phyloP scores from a whole-genome alignment of 2,113 vertebrate genomes.

The Xiphophorus maculatus region DNA sequence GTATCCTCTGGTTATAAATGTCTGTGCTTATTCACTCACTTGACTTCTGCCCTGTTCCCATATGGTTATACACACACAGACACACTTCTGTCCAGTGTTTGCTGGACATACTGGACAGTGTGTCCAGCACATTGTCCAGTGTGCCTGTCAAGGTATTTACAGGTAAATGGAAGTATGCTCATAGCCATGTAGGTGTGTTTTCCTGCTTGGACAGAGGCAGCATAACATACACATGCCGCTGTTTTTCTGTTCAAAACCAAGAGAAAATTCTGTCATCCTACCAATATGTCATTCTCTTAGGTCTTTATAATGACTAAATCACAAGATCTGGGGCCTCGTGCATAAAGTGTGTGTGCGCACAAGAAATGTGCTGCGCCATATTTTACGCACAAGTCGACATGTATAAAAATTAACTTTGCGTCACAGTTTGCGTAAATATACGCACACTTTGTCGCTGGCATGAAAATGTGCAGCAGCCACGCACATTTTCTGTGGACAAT shows the following conservation, averaged over 20 bases:
- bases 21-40: constrained; percentile 64
- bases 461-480: too few species aligned
- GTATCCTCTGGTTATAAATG: constrained; percentile 65
- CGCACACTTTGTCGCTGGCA: too few species aligned
- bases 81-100: constrained; percentile 34
- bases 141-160: constrained; percentile 1
- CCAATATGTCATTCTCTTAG: neutral
- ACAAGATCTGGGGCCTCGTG: too few species aligned
- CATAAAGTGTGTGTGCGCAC: too few species aligned
- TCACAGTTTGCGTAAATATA: too few species aligned
- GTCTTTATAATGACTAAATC: too few species aligned
- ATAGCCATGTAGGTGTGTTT: neutral
- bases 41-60: constrained; percentile 44
- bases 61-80: constrained; percentile 11
- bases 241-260: constrained; percentile 2
- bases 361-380: too few species aligned
- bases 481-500: too few species aligned
- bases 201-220: neutral
- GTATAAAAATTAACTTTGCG: too few species aligned
- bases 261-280: constrained; percentile 41
- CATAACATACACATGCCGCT: constrained; percentile 4
- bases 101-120: neutral
- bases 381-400: too few species aligned
- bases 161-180: constrained; percentile 1
- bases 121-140: too few species aligned